Percentiles rank a stretch among this genome's conserved stretches.
phyloP scores from a whole-genome alignment of 35 echinoderm and acorn worm genomes.

The Ophioderma brevispina region DNA sequence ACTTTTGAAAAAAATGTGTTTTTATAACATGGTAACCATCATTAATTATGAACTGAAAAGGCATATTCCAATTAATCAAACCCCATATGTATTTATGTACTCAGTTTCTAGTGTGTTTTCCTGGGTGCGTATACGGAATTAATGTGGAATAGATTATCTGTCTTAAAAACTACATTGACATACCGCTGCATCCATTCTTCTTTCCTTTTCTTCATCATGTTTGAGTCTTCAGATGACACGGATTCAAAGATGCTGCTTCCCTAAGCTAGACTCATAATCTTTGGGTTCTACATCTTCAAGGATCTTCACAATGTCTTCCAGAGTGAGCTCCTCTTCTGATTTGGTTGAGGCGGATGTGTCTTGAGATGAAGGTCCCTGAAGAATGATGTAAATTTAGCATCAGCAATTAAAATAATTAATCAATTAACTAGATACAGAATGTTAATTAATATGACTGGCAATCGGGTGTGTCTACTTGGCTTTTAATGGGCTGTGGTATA shows the following conservation, averaged over 20 bases:
- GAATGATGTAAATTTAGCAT: too few relatives aligned
- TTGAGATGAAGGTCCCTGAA: neutral
- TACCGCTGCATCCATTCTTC: constrained; percentile 23
- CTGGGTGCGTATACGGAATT: too few relatives aligned
- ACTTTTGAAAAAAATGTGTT: too few relatives aligned
- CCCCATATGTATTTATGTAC: too few relatives aligned
- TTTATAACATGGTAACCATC: too few relatives aligned
- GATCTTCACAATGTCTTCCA: constrained; percentile 56
- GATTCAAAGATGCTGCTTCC: constrained; percentile 91
- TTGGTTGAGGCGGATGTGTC: neutral
- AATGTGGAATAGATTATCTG: too few relatives aligned
- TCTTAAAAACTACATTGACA: too few relatives aligned
- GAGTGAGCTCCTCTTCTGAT: constrained; percentile 23
- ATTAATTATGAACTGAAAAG: too few relatives aligned
- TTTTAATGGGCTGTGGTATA: too few relatives aligned
- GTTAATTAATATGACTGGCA: neutral
- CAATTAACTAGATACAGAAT: neutral
- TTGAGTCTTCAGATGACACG: constrained; percentile 85
- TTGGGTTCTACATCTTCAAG: constrained; percentile 72
- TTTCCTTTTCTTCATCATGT: constrained; percentile 70
- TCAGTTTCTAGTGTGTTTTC: too few relatives aligned
- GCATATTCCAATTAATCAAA: too few relatives aligned
- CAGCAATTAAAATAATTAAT: neutral
- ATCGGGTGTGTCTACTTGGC: too few relatives aligned
- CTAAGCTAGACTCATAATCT: constrained; percentile 84